These are phyloP conservation scores for Penaeus japonicus DNA, from an alignment of 1,140 invertebrate genomes.

Conservation along the genomic window DNA sequence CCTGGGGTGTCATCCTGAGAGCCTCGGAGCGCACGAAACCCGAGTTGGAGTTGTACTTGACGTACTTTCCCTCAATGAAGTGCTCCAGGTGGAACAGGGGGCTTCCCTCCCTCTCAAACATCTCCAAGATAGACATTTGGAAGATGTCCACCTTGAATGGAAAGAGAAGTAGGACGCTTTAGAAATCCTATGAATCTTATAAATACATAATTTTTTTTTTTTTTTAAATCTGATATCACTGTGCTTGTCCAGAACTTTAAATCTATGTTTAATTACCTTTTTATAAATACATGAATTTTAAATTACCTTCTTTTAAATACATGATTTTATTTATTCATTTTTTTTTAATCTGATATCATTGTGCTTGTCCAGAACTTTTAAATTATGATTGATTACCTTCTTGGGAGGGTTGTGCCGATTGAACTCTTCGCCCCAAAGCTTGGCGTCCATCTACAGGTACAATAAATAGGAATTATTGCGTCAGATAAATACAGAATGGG, in stretches of 20 bases:
- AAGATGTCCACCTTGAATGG: constrained; percentile 70
- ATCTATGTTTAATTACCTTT: too few species aligned
- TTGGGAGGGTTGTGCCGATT: constrained; percentile 73
- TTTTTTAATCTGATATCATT: too few species aligned
- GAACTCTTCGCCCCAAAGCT: constrained; percentile 72
- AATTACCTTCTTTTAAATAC: too few species aligned
- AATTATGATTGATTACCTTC: constrained; percentile 64
- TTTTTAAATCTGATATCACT: too few species aligned
- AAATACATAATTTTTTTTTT: too few species aligned
- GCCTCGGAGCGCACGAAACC: constrained; percentile 70
- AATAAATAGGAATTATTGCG: constrained; percentile 60
- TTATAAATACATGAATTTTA: too few species aligned
- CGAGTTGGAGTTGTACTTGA: constrained; percentile 74
- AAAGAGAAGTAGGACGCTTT: constrained; percentile 29
- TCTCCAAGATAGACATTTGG: constrained; percentile 71
- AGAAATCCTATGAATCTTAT: too few species aligned
- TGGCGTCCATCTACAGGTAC: constrained; percentile 72
- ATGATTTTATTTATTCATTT: too few species aligned
- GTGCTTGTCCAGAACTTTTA: too few species aligned
- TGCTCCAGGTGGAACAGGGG: constrained; percentile 72
- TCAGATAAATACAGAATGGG: neutral
- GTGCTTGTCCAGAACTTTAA: too few species aligned
- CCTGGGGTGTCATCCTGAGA: constrained; percentile 69
- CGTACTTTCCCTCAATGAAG: constrained; percentile 72
- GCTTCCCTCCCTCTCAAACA: constrained; percentile 66